Conservation (phyloP, 2,888 invertebrate genomes). For the Lepidocyrtoides sp. region DNA sequence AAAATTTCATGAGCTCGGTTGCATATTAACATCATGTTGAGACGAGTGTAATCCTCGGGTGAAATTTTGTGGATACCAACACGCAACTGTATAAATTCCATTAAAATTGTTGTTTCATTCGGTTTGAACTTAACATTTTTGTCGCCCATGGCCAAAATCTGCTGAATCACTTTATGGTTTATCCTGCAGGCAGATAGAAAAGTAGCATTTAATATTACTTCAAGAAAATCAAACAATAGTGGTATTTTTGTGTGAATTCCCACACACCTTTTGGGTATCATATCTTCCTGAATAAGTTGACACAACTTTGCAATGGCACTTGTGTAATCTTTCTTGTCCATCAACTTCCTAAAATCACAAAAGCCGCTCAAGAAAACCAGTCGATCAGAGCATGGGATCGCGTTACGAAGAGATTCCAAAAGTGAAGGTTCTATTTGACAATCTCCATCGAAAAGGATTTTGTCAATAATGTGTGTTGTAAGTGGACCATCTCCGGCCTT, state of each 20-base stretch:
- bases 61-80: slow-evolving; percentile 72
- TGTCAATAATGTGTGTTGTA: slow-evolving; percentile 83
- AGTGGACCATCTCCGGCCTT: slow-evolving; percentile 84
- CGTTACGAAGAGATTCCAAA: slow-evolving; percentile 80
- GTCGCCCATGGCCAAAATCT: slow-evolving; percentile 73
- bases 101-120: slow-evolving; percentile 79
- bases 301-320: slow-evolving; percentile 78
- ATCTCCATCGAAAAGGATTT: slow-evolving; percentile 81
- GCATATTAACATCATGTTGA: slow-evolving; percentile 81
- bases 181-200: slow-evolving; percentile 79
- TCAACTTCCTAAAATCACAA: slow-evolving; percentile 82
- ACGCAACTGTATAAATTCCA: slow-evolving; percentile 82
- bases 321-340: slow-evolving; percentile 76
- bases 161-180: slow-evolving; percentile 80
- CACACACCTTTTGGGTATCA: slow-evolving; percentile 83
- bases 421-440: slow-evolving; percentile 82
- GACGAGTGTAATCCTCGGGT: slow-evolving; percentile 58
- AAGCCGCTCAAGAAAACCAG: slow-evolving; percentile 82
- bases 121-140: slow-evolving; percentile 77
- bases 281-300: slow-evolving; percentile 82
- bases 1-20: slow-evolving; percentile 79
- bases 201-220: slow-evolving; percentile 7
- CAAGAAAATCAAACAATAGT: no score
- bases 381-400: slow-evolving; percentile 81
- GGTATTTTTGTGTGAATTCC: no score